Evolutionary conservation across 2,113 vertebrate genomes (phyloP).

Genomic region (Fregata magnificens): DNA sequence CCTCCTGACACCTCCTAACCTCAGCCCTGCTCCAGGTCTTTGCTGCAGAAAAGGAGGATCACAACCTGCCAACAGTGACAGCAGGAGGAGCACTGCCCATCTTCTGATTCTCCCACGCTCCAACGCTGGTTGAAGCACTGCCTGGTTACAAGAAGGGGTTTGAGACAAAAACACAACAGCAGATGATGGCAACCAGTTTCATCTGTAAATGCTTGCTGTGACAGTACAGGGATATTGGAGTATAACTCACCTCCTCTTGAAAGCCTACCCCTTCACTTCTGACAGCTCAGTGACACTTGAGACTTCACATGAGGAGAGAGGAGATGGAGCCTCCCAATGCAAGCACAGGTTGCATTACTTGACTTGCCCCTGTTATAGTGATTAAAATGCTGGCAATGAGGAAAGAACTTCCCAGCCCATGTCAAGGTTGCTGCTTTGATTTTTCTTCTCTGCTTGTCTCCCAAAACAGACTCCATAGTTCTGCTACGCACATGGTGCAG

Average conservation of each 20-base stretch:
- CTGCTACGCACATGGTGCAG: background rate
- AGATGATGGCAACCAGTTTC: background rate
- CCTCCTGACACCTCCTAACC: background rate
- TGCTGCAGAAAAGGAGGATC: background rate
- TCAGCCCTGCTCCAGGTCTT: background rate
- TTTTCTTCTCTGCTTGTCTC: background rate
- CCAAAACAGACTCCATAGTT: background rate
- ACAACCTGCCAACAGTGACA: background rate
- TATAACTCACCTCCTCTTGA: background rate
- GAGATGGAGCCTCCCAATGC: background rate
- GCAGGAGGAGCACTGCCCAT: background rate
- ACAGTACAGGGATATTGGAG: background rate
- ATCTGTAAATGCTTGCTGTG: background rate
- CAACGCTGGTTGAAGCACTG: background rate
- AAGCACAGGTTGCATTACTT: background rate
- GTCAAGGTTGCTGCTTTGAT: background rate
- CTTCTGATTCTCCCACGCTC: background rate
- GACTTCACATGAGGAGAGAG: background rate
- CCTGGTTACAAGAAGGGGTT: background rate
- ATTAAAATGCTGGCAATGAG: background rate
- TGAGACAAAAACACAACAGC: background rate
- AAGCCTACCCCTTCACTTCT: background rate
- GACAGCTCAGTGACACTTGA: background rate
- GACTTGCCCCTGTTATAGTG: background rate
- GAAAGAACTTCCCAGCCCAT: background rate